Percentiles rank a stretch among this genome's conserved stretches.
Evolutionary conservation across 2,888 invertebrate genomes (phyloP).

Genomic region (Lymantria dispar): DNA sequence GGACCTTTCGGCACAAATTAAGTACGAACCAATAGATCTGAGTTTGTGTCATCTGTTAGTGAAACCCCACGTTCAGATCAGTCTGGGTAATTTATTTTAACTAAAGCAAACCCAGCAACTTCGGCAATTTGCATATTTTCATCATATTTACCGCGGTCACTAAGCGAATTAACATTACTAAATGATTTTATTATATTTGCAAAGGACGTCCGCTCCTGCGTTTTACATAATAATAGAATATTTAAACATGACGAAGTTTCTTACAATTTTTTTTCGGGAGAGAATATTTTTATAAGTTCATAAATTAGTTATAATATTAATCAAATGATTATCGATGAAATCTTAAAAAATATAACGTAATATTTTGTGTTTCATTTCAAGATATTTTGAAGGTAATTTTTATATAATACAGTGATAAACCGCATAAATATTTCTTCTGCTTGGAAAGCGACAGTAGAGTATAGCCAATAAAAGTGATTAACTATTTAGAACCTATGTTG

Average conservation of each 20-base stretch:
- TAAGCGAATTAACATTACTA: slow-evolving; percentile 66
- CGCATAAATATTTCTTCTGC: too few relatives aligned
- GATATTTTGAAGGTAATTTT: too few relatives aligned
- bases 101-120: slow-evolving; percentile 54
- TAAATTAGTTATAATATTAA: too few relatives aligned
- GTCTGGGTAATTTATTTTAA: slow-evolving; percentile 57
- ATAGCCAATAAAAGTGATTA: too few relatives aligned
- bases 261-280: background rate
- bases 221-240: slow-evolving; percentile 48
- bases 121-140: slow-evolving; percentile 67
- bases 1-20: slow-evolving; percentile 1
- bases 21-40: slow-evolving; percentile 13
- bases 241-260: slow-evolving; percentile 21
- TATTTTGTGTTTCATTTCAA: too few relatives aligned
- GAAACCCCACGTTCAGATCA: slow-evolving; percentile 37
- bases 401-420: too few relatives aligned
- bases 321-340: too few relatives aligned
- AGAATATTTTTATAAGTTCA: too few relatives aligned
- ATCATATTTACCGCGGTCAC: slow-evolving; percentile 62
- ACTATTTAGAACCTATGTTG: too few relatives aligned
- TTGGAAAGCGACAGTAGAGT: too few relatives aligned
- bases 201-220: slow-evolving; percentile 41
- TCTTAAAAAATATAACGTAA: too few relatives aligned
- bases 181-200: slow-evolving; percentile 68
- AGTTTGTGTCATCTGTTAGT: slow-evolving; percentile 25